Base-by-base conservation (phyloP, 2,113 vertebrate species). In the Excalfactoria chinensis region DNA sequence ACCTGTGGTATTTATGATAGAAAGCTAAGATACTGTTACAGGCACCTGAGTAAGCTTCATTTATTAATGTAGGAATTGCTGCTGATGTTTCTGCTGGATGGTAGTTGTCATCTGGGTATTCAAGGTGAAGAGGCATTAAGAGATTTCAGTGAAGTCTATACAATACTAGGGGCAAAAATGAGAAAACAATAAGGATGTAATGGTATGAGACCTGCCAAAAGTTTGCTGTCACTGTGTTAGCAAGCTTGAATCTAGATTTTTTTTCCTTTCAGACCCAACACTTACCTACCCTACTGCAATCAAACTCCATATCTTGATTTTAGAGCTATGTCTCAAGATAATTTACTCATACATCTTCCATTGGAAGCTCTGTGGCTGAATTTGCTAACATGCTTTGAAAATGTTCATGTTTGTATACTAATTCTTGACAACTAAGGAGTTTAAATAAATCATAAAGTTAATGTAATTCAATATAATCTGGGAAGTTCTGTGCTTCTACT, bases 251-350 rank as follows among this genome's bases (percentile, higher is more conserved):
- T 79, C 43, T 53, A 77, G 21, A 18, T 58, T 58, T 81, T 62
- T 67, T 86, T 78, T 18, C 7, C 4, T 74, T 71, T 78, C 32
- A 55, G 11, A 59, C 6, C 8, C 37, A 90, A 41, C 2, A 8
- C 10, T 56, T 84, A 32, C 25, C 12, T 73, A 18, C 78, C 23
- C 6, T 66, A 67, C 11, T 82, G 44, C 12, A 79, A 25, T 26
- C 40, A 76, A 87, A 79, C 70, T 79, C 35, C 23, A 44, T 28
- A 10, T 55, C 32, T 76, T 85, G 12, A 14, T 79, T 91, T 93
- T 62, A 58, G 28, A 76, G 7, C 14, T 67, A 28, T 58, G 9
- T 37, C 19, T 82, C 37, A 37, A 64, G 41, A 67, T 63, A 12
- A 10, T 23, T 13, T 51, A 72, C 15, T 35, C 34, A 58, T 28